Percentiles rank a stretch among this genome's conserved stretches.
phyloP scores from a whole-genome alignment of 2,888 invertebrate genomes.

The Amblyjoppa fuscipennis region DNA sequence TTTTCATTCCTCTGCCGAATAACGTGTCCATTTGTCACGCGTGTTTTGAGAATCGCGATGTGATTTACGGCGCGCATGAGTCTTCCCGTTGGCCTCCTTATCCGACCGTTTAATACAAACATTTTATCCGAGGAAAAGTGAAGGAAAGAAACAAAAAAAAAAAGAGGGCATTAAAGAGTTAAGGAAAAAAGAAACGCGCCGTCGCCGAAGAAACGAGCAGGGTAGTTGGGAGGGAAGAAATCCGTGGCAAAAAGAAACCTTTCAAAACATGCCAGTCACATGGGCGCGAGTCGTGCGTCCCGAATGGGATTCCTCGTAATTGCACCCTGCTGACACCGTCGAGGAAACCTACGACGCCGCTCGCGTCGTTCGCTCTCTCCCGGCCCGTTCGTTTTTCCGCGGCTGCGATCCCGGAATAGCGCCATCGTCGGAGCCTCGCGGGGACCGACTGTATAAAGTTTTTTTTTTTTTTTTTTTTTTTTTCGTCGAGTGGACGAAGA shows the following conservation, averaged over 20 bases:
- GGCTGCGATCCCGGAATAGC: conserved; percentile 50
- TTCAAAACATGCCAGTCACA: conserved; percentile 71
- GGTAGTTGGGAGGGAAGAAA: conserved; percentile 35
- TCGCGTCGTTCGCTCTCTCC: conserved; percentile 23
- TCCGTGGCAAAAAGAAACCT: conserved; percentile 51
- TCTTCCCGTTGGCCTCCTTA: neutral
- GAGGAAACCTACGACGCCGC: conserved; percentile 39
- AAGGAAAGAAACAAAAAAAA: neutral
- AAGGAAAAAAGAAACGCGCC: neutral
- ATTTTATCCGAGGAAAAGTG: conserved; percentile 8
- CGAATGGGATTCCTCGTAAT: conserved; percentile 66
- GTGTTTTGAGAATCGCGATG: conserved; percentile 26
- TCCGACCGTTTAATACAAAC: conserved; percentile 29
- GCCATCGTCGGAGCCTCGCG: conserved; percentile 24
- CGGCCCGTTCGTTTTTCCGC: conserved; percentile 37
- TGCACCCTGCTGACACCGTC: conserved; percentile 68
- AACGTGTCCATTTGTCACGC: conserved; percentile 25
- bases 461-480: conserved; percentile 30
- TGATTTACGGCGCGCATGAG: conserved; percentile 30
- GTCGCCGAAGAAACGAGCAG: conserved; percentile 10
- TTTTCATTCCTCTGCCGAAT: neutral
- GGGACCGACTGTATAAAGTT: conserved; percentile 13
- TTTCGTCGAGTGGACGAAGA: neutral
- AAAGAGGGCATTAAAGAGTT: neutral
- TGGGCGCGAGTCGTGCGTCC: conserved; percentile 37